Evolutionary conservation across 2,888 invertebrate species (phyloP).

Genomic region (Polylopha cassiicola): DNA sequence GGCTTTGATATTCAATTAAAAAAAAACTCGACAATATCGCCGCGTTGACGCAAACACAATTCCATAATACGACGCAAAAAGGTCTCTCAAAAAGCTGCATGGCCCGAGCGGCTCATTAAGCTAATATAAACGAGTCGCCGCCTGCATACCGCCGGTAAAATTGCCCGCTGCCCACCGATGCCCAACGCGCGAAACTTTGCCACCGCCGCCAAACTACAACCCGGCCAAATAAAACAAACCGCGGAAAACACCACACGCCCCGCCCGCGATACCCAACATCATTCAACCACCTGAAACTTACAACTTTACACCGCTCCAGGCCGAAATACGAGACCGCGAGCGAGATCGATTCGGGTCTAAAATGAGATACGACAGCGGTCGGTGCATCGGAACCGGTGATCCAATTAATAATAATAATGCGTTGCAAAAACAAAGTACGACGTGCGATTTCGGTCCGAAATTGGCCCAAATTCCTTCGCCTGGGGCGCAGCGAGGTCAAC

Average conservation of each 20-base stretch:
- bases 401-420: slow-evolving; percentile 71
- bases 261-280: slow-evolving; percentile 29
- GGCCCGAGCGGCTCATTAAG: slow-evolving; percentile 49
- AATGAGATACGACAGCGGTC: slow-evolving; percentile 27
- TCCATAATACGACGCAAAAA: slow-evolving; percentile 33
- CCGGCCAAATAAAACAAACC: slow-evolving; percentile 56
- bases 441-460: slow-evolving; percentile 67
- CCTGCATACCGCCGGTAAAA: slow-evolving; percentile 48
- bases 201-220: slow-evolving; percentile 24
- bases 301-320: slow-evolving; percentile 47
- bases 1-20: too few species aligned
- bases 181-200: slow-evolving; percentile 9
- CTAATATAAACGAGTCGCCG: slow-evolving; percentile 57
- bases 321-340: slow-evolving; percentile 53
- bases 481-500: slow-evolving; percentile 41
- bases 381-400: slow-evolving; percentile 46
- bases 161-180: slow-evolving; percentile 22
- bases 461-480: slow-evolving; percentile 63
- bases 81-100: slow-evolving; percentile 25
- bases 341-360: slow-evolving; percentile 39
- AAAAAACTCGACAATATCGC: too few species aligned
- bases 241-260: slow-evolving; percentile 42
- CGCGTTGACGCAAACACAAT: slow-evolving; percentile 15
- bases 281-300: slow-evolving; percentile 30
- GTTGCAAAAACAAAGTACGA: slow-evolving; percentile 63